phyloP scores from a whole-genome alignment of 2,113 vertebrate species.

The Archocentrus centrarchus region DNA sequence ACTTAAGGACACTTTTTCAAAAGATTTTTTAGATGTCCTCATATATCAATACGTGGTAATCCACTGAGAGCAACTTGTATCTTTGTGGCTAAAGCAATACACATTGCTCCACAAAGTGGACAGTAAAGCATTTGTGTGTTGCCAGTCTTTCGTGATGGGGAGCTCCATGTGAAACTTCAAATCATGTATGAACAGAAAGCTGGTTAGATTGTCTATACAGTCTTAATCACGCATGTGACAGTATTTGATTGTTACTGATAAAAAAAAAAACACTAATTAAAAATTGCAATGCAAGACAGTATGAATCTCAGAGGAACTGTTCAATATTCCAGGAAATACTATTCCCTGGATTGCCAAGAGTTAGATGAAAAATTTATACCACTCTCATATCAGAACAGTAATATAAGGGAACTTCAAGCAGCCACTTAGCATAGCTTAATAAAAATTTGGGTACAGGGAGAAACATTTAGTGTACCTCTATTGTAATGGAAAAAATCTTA shows the following conservation, averaged over 20 bases:
- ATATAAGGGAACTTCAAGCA: neutral
- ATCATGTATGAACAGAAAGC: conserved; percentile 2
- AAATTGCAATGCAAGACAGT: neutral
- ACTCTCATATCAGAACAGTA: neutral
- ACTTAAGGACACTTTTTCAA: conserved; percentile 37
- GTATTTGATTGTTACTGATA: neutral
- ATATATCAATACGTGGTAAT: conserved; percentile 39
- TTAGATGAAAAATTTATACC: neutral
- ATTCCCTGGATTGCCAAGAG: neutral
- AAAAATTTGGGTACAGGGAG: neutral
- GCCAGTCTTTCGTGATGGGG: conserved; percentile 8
- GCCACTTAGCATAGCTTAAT: neutral
- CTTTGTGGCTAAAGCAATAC: conserved; percentile 25
- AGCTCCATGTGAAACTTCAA: conserved; percentile 27
- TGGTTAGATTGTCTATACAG: neutral
- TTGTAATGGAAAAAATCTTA: neutral
- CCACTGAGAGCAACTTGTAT: conserved; percentile 38
- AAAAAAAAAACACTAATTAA: conserved; percentile 4
- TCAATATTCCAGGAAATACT: conserved; percentile 9
- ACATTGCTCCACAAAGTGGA: conserved; percentile 44
- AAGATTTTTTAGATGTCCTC: conserved; percentile 42
- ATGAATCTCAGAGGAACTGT: neutral
- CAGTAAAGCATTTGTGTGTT: conserved; percentile 32
- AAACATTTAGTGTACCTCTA: neutral
- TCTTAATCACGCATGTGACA: neutral